Conservation (phyloP, 1,140 invertebrate species). For the Trichoplusia ni region DNA sequence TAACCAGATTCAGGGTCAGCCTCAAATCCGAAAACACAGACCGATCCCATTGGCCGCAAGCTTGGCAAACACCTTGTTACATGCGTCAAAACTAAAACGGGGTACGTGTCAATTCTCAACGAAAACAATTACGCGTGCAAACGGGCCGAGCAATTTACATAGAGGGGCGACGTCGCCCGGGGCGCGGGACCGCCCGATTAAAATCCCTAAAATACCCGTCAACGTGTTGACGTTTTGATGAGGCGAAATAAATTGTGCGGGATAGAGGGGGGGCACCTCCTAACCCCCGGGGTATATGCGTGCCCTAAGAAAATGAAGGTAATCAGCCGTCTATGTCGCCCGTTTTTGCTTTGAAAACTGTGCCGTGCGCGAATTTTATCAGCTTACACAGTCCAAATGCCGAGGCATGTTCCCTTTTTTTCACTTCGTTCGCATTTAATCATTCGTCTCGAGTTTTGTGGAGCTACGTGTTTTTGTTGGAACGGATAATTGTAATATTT, state of each 20-base stretch:
- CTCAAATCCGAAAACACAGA: neutral
- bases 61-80: conserved; percentile 5
- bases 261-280: conserved; percentile 21
- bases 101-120: conserved; percentile 68
- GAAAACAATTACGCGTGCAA: conserved; percentile 70
- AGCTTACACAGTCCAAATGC: conserved; percentile 26
- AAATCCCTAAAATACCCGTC: conserved; percentile 76
- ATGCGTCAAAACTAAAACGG: conserved; percentile 54
- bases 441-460: conserved; percentile 15
- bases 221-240: conserved; percentile 79
- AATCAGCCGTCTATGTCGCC: conserved; percentile 57
- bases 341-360: conserved; percentile 42
- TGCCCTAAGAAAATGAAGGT: conserved; percentile 73
- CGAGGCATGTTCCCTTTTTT: conserved; percentile 4
- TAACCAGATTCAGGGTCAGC: too few relatives aligned
- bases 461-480: conserved; percentile 6
- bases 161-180: conserved; percentile 43
- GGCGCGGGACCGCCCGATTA: conserved; percentile 57
- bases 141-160: conserved; percentile 68
- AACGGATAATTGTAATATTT: too few relatives aligned
- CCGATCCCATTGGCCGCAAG: neutral
- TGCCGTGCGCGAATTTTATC: conserved; percentile 36
- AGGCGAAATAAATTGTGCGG: conserved; percentile 75
- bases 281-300: conserved; percentile 53
- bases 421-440: conserved; percentile 13